Evolutionary conservation across 2,888 invertebrate species (phyloP), one percentile per base, ranked within the genome.

Genomic region (Camptogramma bilineatum): DNA sequence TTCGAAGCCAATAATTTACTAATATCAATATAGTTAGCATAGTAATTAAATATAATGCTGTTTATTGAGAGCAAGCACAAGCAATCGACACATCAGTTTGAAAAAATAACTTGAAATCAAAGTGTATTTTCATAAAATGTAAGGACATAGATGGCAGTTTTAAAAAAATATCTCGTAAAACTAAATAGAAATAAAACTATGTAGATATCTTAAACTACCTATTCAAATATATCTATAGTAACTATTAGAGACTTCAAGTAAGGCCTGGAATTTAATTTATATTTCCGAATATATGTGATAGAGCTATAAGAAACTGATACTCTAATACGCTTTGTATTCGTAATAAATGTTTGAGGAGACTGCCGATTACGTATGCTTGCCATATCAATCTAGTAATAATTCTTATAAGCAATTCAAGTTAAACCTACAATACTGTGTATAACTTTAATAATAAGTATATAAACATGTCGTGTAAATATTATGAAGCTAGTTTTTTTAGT

Each of bases 341-440:
- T 13, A 34, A 1, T 8, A 54, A 46, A 28, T 24, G 18, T 28
- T 28, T 9, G 5, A 16, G 4, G 2, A 31, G 31, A 31, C 16
- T 28, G 34, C 17, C 31, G 18, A 10, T 28, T 50, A 64, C 52
- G 2, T 28, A 34, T 64, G 51, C 60, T 64, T 60, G 55, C 60
- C 19, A 9, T 21, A 1, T 34, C 53, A 50, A 61, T 57, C 54
- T 58, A 52, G 17, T 18, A 47, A 16, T 24, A n/a, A 48, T 28
- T 54, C 53, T 52, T 74, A 72, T 70, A 64, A 61, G 73, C 31
- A 66, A 74, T 73, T 73, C 69, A 69, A 59, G 54, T 58, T 62
- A 69, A 66, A 73, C 68, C 69, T 74, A 77, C 78, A 83, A 83
- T 85, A 85, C 81, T 85, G 81, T 76, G 69, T 81, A 73, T 68